These are phyloP conservation scores for Phrynocephalus vlangalii DNA, from an alignment of 2,797 vertebrate species.

Conservation along the genomic window DNA sequence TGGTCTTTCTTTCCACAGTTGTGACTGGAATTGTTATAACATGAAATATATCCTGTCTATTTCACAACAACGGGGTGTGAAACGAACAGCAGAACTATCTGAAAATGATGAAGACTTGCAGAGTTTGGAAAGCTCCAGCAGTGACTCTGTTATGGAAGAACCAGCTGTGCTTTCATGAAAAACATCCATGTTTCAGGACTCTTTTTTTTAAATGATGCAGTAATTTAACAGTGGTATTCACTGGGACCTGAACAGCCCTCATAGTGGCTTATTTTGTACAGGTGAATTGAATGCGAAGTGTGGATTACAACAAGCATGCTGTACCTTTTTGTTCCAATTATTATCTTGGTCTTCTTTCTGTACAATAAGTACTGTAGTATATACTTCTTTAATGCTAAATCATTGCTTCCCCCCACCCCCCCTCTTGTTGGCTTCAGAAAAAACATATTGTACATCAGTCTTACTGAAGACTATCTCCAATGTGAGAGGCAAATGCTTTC, in stretches of 20 bases:
- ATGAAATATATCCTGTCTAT: conserved; percentile 87
- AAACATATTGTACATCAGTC: not conserved
- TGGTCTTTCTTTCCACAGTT: conserved; percentile 79
- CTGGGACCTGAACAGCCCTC: conserved; percentile 68
- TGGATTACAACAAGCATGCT: not conserved
- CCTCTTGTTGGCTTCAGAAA: not conserved
- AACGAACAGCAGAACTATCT: conserved; percentile 76
- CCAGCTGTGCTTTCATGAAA: conserved; percentile 32
- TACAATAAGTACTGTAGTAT: not conserved
- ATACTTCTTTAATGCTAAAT: not conserved
- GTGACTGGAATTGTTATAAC: conserved; percentile 95
- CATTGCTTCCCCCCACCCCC: not conserved
- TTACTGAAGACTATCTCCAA: not conserved
- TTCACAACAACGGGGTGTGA: conserved; percentile 87
- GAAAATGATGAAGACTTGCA: conserved; percentile 65
- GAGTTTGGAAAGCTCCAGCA: conserved; percentile 56
- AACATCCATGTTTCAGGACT: not conserved
- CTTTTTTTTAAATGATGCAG: not conserved
- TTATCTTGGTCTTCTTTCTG: not conserved
- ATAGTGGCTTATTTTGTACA: conserved; percentile 62
- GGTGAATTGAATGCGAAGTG: not conserved
- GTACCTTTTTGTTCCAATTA: not conserved
- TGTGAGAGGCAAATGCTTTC: not conserved
- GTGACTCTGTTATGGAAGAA: conserved; percentile 73
- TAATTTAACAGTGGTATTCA: conserved; percentile 68